Evolutionary conservation across 2,888 invertebrate species (phyloP).

Genomic region (Stenodema calcarata): DNA sequence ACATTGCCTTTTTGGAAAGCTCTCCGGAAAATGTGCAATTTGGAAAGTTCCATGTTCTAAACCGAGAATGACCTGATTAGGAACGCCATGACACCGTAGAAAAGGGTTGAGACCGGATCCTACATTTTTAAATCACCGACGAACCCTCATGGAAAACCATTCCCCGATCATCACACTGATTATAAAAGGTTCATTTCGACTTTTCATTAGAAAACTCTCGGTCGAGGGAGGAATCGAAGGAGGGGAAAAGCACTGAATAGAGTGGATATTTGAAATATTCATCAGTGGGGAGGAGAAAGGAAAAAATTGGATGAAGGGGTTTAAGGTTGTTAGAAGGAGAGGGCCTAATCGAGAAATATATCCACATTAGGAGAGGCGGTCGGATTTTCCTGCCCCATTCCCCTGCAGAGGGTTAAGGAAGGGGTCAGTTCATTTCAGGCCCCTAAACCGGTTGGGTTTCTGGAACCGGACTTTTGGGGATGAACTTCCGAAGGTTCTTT

Average conservation of each 20-base stretch:
- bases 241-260: not conserved
- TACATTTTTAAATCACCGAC: not conserved
- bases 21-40: too few species aligned
- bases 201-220: not conserved
- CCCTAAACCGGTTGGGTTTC: too few species aligned
- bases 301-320: not conserved
- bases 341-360: not conserved
- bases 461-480: too few species aligned
- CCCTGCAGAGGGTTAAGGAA: not conserved
- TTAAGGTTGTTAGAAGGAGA: not conserved
- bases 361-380: not conserved
- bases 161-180: not conserved
- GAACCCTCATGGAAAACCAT: not conserved
- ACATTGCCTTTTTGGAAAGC: too few species aligned
- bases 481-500: too few species aligned
- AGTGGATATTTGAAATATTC: constrained; percentile 20
- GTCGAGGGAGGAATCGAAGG: not conserved
- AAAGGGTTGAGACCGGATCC: not conserved
- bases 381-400: too few species aligned
- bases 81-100: too few species aligned
- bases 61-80: too few species aligned
- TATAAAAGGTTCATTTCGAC: not conserved
- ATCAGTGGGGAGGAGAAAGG: not conserved
- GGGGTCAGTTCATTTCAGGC: not conserved
- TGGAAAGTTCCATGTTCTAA: too few species aligned